phyloP scores from a whole-genome alignment of 2,113 vertebrate genomes.

The Gallinago media region DNA sequence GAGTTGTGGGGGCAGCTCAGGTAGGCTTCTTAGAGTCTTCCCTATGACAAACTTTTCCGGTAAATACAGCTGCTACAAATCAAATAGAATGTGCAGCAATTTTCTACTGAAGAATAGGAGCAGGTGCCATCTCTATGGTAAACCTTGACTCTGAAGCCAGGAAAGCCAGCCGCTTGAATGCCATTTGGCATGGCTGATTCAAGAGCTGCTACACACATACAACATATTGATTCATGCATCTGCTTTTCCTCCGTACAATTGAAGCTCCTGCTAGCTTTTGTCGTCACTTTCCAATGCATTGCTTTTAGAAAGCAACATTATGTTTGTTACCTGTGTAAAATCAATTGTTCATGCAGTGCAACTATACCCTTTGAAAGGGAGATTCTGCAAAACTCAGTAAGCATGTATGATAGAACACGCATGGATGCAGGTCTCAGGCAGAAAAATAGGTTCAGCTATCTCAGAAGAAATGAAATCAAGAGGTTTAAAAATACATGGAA shows the following conservation, averaged over 20 bases:
- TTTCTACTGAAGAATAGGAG: background rate
- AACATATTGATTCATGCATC: accelerated
- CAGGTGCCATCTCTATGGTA: background rate
- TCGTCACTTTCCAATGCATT: background rate
- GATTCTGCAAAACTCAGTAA: background rate
- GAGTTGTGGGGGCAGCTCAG: background rate
- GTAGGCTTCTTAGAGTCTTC: background rate
- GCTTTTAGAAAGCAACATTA: background rate
- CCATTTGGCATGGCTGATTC: background rate
- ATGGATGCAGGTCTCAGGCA: background rate
- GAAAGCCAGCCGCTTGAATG: background rate
- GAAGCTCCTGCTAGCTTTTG: background rate
- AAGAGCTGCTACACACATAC: background rate
- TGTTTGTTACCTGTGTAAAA: background rate
- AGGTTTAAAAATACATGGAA: background rate
- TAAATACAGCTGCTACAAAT: background rate
- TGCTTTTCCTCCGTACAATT: background rate
- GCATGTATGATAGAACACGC: background rate
- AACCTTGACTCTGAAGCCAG: background rate
- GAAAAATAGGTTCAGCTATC: background rate
- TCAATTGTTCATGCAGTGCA: background rate
- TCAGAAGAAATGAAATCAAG: background rate
- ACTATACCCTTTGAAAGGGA: background rate
- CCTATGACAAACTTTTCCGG: background rate
- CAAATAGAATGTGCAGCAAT: background rate